A percentile compares a stretch with the other conserved stretches of the same genome.
These are phyloP conservation scores for Tiliacea citrago DNA, from an alignment of 2,888 invertebrate genomes.

Conservation along the genomic window DNA sequence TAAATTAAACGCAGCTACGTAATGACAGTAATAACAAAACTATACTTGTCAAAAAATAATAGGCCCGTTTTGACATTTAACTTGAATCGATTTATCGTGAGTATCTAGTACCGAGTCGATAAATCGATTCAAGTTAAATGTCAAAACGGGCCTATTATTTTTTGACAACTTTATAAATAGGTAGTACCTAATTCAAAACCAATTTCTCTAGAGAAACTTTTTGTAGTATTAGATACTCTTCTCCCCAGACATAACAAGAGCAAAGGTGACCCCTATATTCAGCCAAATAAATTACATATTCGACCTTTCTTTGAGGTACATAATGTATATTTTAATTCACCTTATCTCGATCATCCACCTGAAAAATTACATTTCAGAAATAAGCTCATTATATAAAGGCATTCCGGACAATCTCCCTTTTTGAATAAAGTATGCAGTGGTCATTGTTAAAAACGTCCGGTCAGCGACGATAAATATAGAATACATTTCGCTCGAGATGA, in stretches of 20 bases:
- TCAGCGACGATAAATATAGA: slow-evolving; percentile 86
- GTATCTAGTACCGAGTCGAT: too few relatives aligned
- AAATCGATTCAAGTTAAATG: too few relatives aligned
- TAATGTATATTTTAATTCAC: slow-evolving; percentile 55
- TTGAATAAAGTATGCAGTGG: slow-evolving; percentile 75
- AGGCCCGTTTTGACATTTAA: too few relatives aligned
- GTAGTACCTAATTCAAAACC: neutral
- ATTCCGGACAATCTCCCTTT: slow-evolving; percentile 75
- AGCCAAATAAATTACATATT: slow-evolving; percentile 42
- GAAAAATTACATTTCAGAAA: slow-evolving; percentile 72
- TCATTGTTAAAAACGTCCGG: slow-evolving; percentile 85
- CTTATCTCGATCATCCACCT: slow-evolving; percentile 62
- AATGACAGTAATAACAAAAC: slow-evolving; percentile 1
- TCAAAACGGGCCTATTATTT: too few relatives aligned
- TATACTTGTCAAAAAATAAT: too few relatives aligned
- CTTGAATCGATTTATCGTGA: too few relatives aligned
- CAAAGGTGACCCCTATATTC: slow-evolving; percentile 19
- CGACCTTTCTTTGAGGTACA: slow-evolving; percentile 38
- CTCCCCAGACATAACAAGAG: slow-evolving; percentile 14
- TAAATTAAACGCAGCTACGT: neutral
- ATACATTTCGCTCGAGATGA: slow-evolving; percentile 84
- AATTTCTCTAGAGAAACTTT: neutral
- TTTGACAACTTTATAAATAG: too few relatives aligned
- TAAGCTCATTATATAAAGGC: slow-evolving; percentile 75
- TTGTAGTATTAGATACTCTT: neutral